These are phyloP conservation scores for Chymomyza fuscimana DNA, from an alignment of 2,888 invertebrate species.

Conservation along the genomic window DNA sequence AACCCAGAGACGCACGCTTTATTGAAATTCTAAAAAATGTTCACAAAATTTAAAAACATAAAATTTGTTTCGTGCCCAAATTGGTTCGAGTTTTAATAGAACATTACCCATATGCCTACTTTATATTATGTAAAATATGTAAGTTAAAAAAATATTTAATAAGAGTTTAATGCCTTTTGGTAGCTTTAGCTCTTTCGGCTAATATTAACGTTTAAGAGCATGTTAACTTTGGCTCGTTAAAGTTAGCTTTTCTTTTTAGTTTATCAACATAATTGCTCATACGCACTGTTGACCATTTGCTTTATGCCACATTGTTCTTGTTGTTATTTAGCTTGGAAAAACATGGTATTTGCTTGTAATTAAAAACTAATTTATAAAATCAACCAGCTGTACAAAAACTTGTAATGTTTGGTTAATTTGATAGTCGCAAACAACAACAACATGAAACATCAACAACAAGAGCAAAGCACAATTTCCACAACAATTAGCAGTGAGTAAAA, in stretches of 20 bases:
- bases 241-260: neutral
- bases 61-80: no score
- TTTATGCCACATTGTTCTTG: neutral
- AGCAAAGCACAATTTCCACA: constrained; percentile 14
- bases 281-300: constrained; percentile 23
- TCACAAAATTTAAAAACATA: no score
- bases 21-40: no score
- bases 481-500: neutral
- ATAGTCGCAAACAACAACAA: constrained; percentile 20
- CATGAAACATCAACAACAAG: constrained; percentile 16
- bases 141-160: no score
- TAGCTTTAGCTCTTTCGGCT: no score
- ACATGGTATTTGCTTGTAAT: constrained; percentile 33
- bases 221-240: no score
- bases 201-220: no score
- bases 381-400: constrained; percentile 33
- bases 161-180: no score
- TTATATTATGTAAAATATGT: no score
- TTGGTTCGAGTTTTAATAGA: no score
- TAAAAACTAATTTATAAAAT: constrained; percentile 47
- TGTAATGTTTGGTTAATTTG: constrained; percentile 29
- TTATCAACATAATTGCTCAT: constrained; percentile 12
- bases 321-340: neutral
- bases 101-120: no score
- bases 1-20: no score